These are phyloP conservation scores for Cladopsammia gracilis DNA, from an alignment of 64 coral and sea anemone species.

Conservation along the genomic window DNA sequence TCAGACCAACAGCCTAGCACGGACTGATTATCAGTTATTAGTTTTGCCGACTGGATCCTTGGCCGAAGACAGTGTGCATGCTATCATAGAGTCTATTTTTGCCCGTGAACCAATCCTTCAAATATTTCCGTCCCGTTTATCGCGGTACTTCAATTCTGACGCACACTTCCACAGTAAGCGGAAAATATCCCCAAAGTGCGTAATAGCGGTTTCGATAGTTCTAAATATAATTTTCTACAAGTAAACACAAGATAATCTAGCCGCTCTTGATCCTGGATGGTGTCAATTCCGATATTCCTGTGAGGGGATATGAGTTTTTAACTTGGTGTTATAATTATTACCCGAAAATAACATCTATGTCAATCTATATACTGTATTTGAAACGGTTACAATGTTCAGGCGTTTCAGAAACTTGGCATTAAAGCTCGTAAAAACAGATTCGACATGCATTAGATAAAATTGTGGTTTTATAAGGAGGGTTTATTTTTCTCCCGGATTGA, in stretches of 20 bases:
- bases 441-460: not conserved
- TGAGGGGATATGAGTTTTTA: not conserved
- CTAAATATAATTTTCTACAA: slow-evolving; percentile 6
- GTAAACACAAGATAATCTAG: not conserved
- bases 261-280: not conserved
- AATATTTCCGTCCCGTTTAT: slow-evolving; percentile 1
- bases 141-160: not conserved
- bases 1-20: too few relatives aligned
- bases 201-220: not conserved
- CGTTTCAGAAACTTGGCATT: too few relatives aligned
- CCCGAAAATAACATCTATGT: not conserved
- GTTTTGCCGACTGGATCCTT: too few relatives aligned
- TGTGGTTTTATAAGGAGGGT: not conserved
- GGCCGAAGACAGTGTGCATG: not conserved
- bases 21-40: too few relatives aligned
- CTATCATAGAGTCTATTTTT: not conserved
- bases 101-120: not conserved
- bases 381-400: too few relatives aligned
- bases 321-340: not conserved
- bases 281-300: slow-evolving; percentile 17
- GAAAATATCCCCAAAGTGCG: not conserved
- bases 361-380: not conserved
- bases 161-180: not conserved
- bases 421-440: not conserved
- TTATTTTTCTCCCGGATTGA: not conserved